phyloP scores from a whole-genome alignment of 2,797 vertebrate species.

The Notamacropus eugenii region DNA sequence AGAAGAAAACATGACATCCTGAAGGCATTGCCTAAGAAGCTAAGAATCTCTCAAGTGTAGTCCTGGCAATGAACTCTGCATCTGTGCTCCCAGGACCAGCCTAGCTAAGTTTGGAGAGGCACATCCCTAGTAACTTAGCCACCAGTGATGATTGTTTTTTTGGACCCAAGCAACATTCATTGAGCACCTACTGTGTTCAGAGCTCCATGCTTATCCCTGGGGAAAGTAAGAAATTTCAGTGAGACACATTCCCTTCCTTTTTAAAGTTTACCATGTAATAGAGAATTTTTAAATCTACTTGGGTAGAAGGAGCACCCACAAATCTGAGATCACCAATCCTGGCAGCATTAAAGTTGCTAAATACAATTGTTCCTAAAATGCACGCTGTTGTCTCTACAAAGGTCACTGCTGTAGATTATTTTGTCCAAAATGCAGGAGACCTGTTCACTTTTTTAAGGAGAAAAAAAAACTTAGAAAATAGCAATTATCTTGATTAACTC shows the following conservation, averaged over 20 bases:
- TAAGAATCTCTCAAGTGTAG: neutral
- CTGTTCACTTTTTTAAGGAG: slow-evolving; percentile 78
- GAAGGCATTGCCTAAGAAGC: neutral
- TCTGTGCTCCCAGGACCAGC: neutral
- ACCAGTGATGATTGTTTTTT: too few relatives aligned
- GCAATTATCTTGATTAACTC: slow-evolving; percentile 84
- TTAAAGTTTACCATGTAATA: neutral
- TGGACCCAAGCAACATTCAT: neutral
- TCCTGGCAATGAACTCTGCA: neutral
- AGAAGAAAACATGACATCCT: neutral
- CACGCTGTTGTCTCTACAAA: slow-evolving; percentile 68
- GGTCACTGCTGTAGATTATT: slow-evolving; percentile 74
- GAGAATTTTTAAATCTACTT: neutral
- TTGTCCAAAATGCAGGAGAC: slow-evolving; percentile 64
- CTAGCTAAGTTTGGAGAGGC: neutral
- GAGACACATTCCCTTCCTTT: neutral
- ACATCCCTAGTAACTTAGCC: neutral
- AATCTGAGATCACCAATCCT: neutral
- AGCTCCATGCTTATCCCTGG: neutral
- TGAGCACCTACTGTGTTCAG: neutral
- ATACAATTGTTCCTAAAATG: slow-evolving; percentile 58
- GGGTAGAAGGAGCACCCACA: neutral
- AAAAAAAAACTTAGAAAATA: slow-evolving; percentile 76
- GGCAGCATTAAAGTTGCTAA: slow-evolving; percentile 17
- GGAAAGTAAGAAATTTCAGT: neutral